Evolutionary conservation across 2,113 vertebrate species (phyloP), one percentile per base, ranked within the genome.

Genomic region (Hemichromis elongatus): DNA sequence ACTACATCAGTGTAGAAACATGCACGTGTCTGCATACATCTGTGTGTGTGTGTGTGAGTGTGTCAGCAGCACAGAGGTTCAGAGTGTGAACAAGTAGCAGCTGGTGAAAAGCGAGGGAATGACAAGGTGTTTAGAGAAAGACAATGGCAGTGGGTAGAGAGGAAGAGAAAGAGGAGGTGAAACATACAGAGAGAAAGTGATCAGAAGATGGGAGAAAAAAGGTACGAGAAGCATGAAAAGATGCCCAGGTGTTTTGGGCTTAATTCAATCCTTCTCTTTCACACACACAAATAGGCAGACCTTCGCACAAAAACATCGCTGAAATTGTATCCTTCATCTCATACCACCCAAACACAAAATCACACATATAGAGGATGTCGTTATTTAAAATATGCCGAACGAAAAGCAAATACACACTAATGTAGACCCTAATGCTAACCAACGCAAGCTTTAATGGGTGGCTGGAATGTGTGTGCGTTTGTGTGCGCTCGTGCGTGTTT

Each of bases 71-170:
- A 85, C 55, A 7, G 42, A 87, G 55, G 59, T 89, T 80, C 81
- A 55, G 79, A 80, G 91, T 84, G 91, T 83, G 92, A 95, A 96
- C 94, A 94, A 90, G 90, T 86, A 90, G 93, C 95, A 95, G 93
- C 95, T 95, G 95, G 85, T 89, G 85, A 82, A 75, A 91, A 68
- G 93, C 92, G 95, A 90, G 85, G 78, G 85, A 88, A 7, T 86
- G 93, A 94, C 90, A 91, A 91, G 92, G 89, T 92, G 94, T 95
- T 93, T 89, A 88, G 75, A 79, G 77, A 80, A 47, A 93, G 85
- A 80, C 59, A 87, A 54, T 85, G 77, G 81, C 28, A 59, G 77
- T 9, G 18, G 26, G 70, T n/a, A 52, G 70, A 47, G 10, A 45
- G 50, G 59, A 9, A 47, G 80, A 42, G 54, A 19, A 33, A 37